Conservation (phyloP, 23 tunicate species). For the Aplidium turbinatum region DNA sequence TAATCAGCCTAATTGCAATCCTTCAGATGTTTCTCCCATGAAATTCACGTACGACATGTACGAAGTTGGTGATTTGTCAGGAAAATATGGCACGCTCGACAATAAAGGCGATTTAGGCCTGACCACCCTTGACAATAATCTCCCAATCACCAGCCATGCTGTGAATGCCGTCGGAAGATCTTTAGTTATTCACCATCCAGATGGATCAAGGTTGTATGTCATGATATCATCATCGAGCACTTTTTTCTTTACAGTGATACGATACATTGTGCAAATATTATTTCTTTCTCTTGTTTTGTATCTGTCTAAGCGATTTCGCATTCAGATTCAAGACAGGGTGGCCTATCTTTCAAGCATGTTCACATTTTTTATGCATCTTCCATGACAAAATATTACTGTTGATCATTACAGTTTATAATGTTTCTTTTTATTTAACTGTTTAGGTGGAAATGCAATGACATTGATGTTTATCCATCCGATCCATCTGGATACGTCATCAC, state of each 20-base stretch:
- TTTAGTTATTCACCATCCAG: slow-evolving; percentile 42
- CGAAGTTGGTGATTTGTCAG: slow-evolving; percentile 76
- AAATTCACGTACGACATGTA: slow-evolving; percentile 29
- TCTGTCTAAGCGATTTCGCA: neutral
- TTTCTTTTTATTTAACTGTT: no score
- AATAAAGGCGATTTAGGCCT: neutral
- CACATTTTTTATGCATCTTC: no score
- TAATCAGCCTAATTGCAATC: no score
- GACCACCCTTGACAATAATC: slow-evolving; percentile 44
- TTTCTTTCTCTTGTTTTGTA: neutral
- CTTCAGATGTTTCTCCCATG: slow-evolving; percentile 14
- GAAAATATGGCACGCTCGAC: slow-evolving; percentile 45
- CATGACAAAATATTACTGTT: no score
- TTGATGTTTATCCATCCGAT: slow-evolving; percentile 24
- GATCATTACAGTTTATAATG: no score
- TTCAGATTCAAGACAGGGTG: no score
- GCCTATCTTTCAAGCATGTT: no score
- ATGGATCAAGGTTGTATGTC: neutral
- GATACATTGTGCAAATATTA: no score
- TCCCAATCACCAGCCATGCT: slow-evolving; percentile 46
- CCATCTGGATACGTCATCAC: slow-evolving; percentile 47
- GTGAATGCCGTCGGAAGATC: slow-evolving; percentile 58
- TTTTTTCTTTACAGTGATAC: neutral
- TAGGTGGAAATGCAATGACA: slow-evolving; percentile 80
- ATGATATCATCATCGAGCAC: neutral